Percentiles rank a stretch among this genome's conserved stretches.
Conservation (phyloP, 2,888 invertebrate species). For the Cetonia aurata region DNA sequence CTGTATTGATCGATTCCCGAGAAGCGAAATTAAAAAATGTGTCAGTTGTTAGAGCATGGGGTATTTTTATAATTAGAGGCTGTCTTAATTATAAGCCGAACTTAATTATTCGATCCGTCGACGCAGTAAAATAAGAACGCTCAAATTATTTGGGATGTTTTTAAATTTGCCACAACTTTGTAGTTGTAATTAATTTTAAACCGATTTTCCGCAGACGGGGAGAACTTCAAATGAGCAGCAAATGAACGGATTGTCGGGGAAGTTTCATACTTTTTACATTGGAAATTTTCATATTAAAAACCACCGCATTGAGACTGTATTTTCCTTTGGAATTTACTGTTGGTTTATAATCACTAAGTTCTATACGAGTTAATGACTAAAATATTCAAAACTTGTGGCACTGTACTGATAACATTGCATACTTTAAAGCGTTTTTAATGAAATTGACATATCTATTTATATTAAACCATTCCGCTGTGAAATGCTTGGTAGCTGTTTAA, state of each 20-base stretch:
- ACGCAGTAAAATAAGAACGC: not conserved
- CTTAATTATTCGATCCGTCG: not conserved
- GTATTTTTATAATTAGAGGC: no score
- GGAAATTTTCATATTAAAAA: not conserved
- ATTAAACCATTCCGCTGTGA: no score
- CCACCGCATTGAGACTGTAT: not conserved
- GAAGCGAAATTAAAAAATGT: no score
- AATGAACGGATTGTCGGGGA: not conserved
- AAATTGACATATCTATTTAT: no score
- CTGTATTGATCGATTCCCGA: no score
- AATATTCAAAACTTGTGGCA: no score
- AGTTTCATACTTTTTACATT: not conserved
- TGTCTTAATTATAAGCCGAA: not conserved
- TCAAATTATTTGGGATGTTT: not conserved
- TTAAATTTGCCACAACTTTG: not conserved
- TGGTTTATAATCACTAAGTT: no score
- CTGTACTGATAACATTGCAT: no score
- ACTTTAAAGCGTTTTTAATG: no score
- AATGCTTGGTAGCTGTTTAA: no score
- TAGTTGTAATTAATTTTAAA: slow-evolving; percentile 2
- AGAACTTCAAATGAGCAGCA: not conserved
- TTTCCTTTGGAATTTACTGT: not conserved
- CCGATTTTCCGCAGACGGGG: not conserved
- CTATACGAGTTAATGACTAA: no score
- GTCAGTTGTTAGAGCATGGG: no score